Percentiles rank a stretch among this genome's conserved stretches.
Conservation (phyloP, 2,888 invertebrate genomes). For the Sesia bembeciformis region DNA sequence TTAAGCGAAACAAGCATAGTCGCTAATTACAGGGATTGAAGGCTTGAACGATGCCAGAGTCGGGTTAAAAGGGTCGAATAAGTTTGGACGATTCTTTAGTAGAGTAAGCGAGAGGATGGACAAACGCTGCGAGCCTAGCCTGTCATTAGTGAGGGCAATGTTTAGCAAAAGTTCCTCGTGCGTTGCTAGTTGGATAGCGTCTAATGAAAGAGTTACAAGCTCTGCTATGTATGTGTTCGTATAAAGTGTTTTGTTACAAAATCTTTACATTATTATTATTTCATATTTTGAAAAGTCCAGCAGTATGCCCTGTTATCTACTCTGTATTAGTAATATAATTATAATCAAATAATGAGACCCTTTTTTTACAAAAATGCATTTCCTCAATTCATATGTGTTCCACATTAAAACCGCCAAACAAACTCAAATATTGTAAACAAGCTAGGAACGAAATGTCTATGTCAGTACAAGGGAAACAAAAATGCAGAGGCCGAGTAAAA, state of each 20-base stretch:
- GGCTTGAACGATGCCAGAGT: constrained; percentile 34
- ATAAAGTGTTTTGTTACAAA: no score
- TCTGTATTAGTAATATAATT: no score
- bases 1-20: constrained; percentile 15
- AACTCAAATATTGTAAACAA: no score
- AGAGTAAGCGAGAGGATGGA: constrained; percentile 30
- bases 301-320: no score
- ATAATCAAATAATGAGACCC: no score
- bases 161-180: constrained; percentile 40
- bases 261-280: no score
- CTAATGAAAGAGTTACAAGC: constrained; percentile 16
- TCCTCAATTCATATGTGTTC: no score
- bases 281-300: no score
- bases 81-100: constrained; percentile 56
- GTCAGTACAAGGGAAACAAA: constrained; percentile 22
- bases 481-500: constrained; percentile 30
- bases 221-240: no score
- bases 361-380: no score
- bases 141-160: constrained; percentile 54
- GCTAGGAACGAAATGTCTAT: no score
- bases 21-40: constrained; percentile 53
- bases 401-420: no score
- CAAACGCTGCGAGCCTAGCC: constrained; percentile 30
- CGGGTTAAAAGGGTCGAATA: constrained; percentile 46
- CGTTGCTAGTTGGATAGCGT: constrained; percentile 32